These are phyloP conservation scores for Perdix hodgsoniae DNA, from an alignment of 2,797 vertebrate species.

Conservation along the genomic window DNA sequence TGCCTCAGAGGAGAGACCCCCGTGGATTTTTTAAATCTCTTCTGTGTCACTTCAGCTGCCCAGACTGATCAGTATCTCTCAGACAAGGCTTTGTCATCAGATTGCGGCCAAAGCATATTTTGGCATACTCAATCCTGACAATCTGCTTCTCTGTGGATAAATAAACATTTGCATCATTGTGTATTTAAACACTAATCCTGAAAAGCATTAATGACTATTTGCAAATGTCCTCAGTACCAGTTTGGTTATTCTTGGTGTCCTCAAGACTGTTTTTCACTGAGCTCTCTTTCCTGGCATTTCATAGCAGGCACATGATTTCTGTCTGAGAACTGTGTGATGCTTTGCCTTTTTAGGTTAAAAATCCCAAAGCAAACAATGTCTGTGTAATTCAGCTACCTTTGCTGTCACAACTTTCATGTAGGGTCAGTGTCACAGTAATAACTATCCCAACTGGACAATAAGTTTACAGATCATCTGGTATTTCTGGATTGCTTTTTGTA, in stretches of 20 bases:
- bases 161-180: constrained; percentile 54
- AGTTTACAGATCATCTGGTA: background rate
- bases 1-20: background rate
- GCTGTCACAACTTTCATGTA: background rate
- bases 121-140: constrained; percentile 14
- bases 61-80: constrained; percentile 63
- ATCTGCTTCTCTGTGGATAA: constrained; percentile 42
- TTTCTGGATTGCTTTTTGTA: background rate
- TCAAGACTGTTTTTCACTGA: background rate
- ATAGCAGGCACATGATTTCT: background rate
- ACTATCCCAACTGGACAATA: background rate
- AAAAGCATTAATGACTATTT: constrained; percentile 51
- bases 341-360: background rate
- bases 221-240: constrained; percentile 17
- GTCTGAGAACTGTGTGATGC: background rate
- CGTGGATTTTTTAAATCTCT: constrained; percentile 55
- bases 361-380: background rate
- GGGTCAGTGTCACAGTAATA: background rate
- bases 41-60: constrained; percentile 43
- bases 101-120: constrained; percentile 46
- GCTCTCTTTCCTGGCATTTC: background rate
- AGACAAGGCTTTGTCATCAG: constrained; percentile 51
- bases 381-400: background rate
- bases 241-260: background rate
- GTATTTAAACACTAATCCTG: constrained; percentile 66